A percentile compares a stretch with the other conserved stretches of the same genome.
phyloP scores from a whole-genome alignment of 64 coral and sea anemone genomes.

The Porites australiensis region DNA sequence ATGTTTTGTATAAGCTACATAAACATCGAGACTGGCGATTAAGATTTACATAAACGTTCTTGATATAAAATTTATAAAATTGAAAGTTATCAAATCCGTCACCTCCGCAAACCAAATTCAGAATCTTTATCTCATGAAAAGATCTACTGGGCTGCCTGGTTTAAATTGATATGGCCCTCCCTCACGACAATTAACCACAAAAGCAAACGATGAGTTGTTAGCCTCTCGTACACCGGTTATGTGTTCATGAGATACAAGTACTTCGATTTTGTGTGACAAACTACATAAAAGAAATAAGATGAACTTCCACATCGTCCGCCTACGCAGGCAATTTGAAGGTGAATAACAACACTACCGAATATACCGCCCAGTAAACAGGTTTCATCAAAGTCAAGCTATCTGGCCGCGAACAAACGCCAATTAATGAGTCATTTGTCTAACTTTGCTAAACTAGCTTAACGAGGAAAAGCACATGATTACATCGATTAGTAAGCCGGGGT shows the following conservation, averaged over 20 bases:
- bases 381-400: not conserved
- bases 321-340: not conserved
- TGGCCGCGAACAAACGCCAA: not conserved
- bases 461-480: not conserved
- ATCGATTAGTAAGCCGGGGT: not conserved
- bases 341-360: not conserved
- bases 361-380: not conserved
- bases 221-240: not conserved
- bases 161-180: not conserved
- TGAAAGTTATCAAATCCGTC: slow-evolving; percentile 18
- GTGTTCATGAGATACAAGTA: not conserved
- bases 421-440: slow-evolving; percentile 11
- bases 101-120: slow-evolving; percentile 26
- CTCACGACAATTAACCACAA: not conserved
- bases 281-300: not conserved
- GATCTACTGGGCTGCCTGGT: not conserved
- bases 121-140: slow-evolving; percentile 5
- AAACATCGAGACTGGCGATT: too few relatives aligned
- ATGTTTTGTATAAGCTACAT: too few relatives aligned
- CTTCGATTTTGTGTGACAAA: slow-evolving; percentile 15
- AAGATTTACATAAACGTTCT: too few relatives aligned
- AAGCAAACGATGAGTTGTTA: slow-evolving; percentile 1
- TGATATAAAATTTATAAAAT: not conserved
- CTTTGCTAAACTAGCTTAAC: slow-evolving; percentile 4
- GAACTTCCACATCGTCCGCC: not conserved